Evolutionary conservation across 2,888 invertebrate genomes (phyloP).

Genomic region (Cinara cedri): DNA sequence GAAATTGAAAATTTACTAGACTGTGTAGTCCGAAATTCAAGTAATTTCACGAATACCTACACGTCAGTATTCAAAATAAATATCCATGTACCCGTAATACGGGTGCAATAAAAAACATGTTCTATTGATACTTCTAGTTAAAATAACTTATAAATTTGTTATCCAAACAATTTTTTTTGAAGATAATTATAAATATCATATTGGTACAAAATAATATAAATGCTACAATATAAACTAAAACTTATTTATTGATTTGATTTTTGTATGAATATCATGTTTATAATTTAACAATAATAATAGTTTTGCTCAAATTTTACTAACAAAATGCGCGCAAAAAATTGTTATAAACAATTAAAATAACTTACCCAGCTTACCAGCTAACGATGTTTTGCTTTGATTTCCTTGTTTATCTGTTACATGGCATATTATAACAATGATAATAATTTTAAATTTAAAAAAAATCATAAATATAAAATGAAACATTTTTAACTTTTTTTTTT

Average conservation of each 20-base stretch:
- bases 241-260: slow-evolving; percentile 7
- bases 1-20: too few species aligned
- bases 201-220: neutral
- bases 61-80: too few species aligned
- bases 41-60: too few species aligned
- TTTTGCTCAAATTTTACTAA: neutral
- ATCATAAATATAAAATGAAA: slow-evolving; percentile 41
- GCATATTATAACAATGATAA: slow-evolving; percentile 72
- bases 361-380: slow-evolving; percentile 91
- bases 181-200: neutral
- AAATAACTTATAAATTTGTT: neutral
- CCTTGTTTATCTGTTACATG: slow-evolving; percentile 78
- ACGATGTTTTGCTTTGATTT: slow-evolving; percentile 87
- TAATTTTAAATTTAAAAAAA: slow-evolving; percentile 65
- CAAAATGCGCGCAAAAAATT: neutral
- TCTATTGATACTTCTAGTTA: too few species aligned
- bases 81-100: too few species aligned
- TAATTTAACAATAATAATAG: neutral
- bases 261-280: neutral
- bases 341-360: slow-evolving; percentile 61
- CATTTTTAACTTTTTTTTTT: neutral
- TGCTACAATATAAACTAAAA: neutral
- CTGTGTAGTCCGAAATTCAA: too few species aligned
- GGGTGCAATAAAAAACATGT: too few species aligned
- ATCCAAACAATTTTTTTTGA: neutral